A percentile compares a stretch with the other conserved stretches of the same genome.
Conservation (phyloP, 2,113 vertebrate genomes). For the Saguinus midas region DNA sequence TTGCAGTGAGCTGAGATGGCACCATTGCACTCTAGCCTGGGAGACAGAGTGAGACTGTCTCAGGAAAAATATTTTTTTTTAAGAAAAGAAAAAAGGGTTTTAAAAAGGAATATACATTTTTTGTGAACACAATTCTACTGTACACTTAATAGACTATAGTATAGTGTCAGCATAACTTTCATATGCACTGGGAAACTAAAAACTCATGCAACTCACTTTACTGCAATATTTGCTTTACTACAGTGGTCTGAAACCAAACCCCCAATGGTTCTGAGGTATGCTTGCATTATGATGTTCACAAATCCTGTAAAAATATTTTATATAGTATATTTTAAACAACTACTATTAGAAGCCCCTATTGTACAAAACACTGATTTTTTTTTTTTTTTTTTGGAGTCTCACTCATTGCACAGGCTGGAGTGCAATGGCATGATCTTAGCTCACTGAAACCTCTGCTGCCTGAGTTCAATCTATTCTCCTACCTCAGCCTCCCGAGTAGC, state of each 20-base stretch:
- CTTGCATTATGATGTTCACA: background rate
- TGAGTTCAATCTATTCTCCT: too few species aligned
- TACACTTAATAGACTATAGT: background rate
- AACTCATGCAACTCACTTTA: background rate
- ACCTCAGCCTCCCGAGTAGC: too few species aligned
- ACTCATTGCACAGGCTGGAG: too few species aligned
- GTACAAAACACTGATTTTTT: background rate
- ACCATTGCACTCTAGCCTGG: too few species aligned
- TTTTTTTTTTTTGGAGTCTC: background rate
- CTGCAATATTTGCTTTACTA: background rate
- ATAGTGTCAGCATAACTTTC: background rate
- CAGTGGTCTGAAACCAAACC: background rate
- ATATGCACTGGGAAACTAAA: background rate
- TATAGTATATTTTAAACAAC: background rate
- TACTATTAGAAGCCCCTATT: background rate
- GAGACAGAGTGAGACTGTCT: too few species aligned
- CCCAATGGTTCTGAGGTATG: background rate
- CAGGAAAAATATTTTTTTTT: too few species aligned
- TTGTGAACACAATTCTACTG: background rate
- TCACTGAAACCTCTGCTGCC: too few species aligned
- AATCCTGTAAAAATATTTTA: background rate
- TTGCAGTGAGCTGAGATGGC: too few species aligned
- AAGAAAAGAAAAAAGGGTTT: too few species aligned
- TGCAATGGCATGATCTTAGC: too few species aligned
- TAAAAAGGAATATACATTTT: background rate